Evolutionary conservation across 1,140 invertebrate genomes (phyloP).

Genomic region (Muscidifurax raptorellus): DNA sequence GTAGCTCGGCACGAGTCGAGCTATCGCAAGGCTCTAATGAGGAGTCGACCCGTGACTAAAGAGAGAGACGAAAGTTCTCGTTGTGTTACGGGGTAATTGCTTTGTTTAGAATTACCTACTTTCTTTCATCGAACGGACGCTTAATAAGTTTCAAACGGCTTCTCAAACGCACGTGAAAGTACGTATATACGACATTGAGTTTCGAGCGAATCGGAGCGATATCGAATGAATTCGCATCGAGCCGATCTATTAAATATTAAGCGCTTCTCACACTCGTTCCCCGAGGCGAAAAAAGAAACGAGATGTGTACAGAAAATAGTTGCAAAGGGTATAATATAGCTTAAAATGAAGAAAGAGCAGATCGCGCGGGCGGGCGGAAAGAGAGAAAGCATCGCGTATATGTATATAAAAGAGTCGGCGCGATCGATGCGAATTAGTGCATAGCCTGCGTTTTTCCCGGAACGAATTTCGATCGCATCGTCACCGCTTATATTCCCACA

Average conservation of each 20-base stretch:
- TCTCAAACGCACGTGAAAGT: too few species aligned
- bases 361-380: neutral
- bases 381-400: conserved; percentile 6
- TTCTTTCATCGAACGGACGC: neutral
- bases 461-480: conserved; percentile 44
- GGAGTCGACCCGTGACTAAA: neutral
- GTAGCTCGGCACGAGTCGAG: conserved; percentile 36
- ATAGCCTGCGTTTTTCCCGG: conserved; percentile 37
- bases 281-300: neutral
- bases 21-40: conserved; percentile 10
- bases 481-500: conserved; percentile 47
- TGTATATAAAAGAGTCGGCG: neutral
- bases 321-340: neutral
- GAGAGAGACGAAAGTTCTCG: too few species aligned
- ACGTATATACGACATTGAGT: too few species aligned
- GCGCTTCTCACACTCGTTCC: neutral
- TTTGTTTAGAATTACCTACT: neutral
- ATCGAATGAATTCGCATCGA: neutral
- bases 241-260: neutral
- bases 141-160: too few species aligned
- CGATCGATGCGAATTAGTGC: conserved; percentile 44
- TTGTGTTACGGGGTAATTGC: too few species aligned
- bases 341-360: conserved; percentile 26
- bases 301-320: neutral
- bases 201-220: neutral